These are phyloP conservation scores for Tupaia chinensis DNA, from an alignment of 2,113 vertebrate genomes.

Conservation along the genomic window DNA sequence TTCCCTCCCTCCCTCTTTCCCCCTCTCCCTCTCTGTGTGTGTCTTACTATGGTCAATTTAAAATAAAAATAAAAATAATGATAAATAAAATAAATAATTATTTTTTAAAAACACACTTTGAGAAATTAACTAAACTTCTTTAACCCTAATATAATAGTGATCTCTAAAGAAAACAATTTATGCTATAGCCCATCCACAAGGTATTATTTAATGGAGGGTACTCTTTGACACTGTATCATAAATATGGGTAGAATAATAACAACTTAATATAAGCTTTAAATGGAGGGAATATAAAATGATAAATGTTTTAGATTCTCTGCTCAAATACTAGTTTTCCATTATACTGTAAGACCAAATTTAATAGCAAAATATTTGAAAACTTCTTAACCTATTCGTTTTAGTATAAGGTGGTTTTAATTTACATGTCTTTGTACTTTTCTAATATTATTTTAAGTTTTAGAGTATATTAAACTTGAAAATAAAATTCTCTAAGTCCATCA, in stretches of 20 bases:
- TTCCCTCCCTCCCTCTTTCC: too few relatives aligned
- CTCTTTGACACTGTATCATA: background rate
- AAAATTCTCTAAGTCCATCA: conserved; percentile 14
- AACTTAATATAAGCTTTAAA: conserved; percentile 9
- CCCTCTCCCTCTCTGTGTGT: too few relatives aligned
- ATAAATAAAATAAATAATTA: too few relatives aligned
- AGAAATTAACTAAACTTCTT: conserved; percentile 28
- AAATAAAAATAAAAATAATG: too few relatives aligned
- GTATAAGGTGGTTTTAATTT: conserved; percentile 6
- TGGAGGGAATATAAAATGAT: background rate
- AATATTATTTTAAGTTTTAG: conserved; percentile 10
- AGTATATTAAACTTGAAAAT: conserved; percentile 10
- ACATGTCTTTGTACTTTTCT: background rate
- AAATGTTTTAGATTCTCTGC: conserved; percentile 36
- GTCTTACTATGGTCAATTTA: too few relatives aligned
- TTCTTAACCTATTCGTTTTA: conserved; percentile 8
- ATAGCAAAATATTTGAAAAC: conserved; percentile 39
- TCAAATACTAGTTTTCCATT: conserved; percentile 18
- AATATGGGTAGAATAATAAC: background rate
- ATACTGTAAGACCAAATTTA: background rate
- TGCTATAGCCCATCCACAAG: background rate
- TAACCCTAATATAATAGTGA: background rate
- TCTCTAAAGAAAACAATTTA: conserved; percentile 45
- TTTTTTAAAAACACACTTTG: background rate
- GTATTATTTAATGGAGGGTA: background rate